These are phyloP conservation scores for Pomatostomus ruficeps DNA, from an alignment of 2,113 vertebrate genomes.

Conservation along the genomic window DNA sequence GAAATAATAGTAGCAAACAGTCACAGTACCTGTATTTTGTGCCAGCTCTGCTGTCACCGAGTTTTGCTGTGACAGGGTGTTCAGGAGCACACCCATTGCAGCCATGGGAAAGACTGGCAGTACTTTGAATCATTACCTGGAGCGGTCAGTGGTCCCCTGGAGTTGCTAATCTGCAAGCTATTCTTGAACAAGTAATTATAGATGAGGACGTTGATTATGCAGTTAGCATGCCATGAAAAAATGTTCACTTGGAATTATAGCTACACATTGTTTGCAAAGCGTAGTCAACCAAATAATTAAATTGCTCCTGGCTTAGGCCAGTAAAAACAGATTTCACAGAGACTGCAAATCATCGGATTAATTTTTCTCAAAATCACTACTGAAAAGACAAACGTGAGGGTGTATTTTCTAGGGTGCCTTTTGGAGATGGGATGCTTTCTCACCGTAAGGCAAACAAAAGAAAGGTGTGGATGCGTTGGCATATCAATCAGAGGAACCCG, in stretches of 20 bases:
- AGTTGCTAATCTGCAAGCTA: background rate
- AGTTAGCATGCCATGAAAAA: background rate
- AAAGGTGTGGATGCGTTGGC: background rate
- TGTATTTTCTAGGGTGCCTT: background rate
- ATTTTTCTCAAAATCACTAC: background rate
- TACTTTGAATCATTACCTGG: background rate
- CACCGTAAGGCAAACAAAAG: background rate
- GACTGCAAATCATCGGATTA: background rate
- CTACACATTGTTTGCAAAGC: background rate
- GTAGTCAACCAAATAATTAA: constrained; percentile 15
- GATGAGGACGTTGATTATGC: background rate
- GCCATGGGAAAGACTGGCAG: background rate
- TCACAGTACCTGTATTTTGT: background rate
- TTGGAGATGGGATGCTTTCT: background rate
- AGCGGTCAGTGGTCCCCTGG: background rate
- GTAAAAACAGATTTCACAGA: background rate
- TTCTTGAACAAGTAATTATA: background rate
- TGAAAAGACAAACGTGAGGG: background rate
- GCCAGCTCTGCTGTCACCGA: background rate
- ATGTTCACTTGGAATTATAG: background rate
- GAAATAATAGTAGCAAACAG: background rate
- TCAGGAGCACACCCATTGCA: background rate
- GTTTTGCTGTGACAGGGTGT: background rate
- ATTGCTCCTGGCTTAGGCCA: background rate
- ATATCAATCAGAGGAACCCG: background rate